Evolutionary conservation across 2,797 vertebrate species (phyloP).

Genomic region (Pangasius krempfi): DNA sequence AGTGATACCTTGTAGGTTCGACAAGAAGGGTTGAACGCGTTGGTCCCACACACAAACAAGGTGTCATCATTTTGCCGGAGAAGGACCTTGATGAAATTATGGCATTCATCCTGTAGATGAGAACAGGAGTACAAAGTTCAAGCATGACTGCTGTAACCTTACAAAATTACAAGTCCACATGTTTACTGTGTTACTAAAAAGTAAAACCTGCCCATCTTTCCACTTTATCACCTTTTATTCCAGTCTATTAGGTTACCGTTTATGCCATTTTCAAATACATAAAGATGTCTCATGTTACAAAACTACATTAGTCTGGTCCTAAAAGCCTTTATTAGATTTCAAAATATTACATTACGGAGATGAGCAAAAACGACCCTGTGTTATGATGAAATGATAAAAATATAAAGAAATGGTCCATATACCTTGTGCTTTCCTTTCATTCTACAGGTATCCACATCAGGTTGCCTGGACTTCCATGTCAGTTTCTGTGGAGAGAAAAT

Average conservation of each 20-base stretch:
- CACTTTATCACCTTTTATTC: conserved; percentile 32
- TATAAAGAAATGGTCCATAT: conserved; percentile 58
- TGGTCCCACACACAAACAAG: conserved; percentile 96
- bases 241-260: conserved; percentile 23
- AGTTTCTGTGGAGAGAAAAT: conserved; percentile 84
- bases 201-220: neutral
- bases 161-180: neutral
- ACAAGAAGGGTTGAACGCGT: conserved; percentile 96
- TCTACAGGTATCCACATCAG: conserved; percentile 97
- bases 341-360: conserved; percentile 45
- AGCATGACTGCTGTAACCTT: neutral
- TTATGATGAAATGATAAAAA: conserved; percentile 6
- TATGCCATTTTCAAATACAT: conserved; percentile 14
- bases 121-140: conserved; percentile 54
- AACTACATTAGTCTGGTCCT: conserved; percentile 15
- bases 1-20: conserved; percentile 89
- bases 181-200: neutral
- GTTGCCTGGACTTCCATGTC: conserved; percentile 98
- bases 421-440: conserved; percentile 99
- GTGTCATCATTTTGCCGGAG: conserved; percentile 92
- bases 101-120: conserved; percentile 90
- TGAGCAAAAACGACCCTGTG: conserved; percentile 46
- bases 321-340: conserved; percentile 50
- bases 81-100: conserved; percentile 98
- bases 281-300: conserved; percentile 26